Conservation (phyloP, 2,888 invertebrate genomes). For the Diaphora mendica region DNA sequence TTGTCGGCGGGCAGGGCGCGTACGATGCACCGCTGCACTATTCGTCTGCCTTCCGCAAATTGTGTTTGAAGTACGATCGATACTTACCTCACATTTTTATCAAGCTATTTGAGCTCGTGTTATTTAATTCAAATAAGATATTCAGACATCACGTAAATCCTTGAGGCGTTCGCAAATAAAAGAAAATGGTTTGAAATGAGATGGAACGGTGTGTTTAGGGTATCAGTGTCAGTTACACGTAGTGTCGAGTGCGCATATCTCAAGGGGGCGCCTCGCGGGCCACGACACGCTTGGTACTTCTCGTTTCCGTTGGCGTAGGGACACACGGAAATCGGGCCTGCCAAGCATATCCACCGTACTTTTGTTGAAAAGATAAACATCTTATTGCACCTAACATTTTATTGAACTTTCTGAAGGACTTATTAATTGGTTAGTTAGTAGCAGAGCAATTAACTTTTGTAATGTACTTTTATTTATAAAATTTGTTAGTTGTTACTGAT, state of each 20-base stretch:
- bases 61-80: slow-evolving; percentile 38
- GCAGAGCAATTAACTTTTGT: slow-evolving; percentile 9
- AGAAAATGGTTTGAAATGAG: slow-evolving; percentile 72
- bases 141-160: slow-evolving; percentile 30
- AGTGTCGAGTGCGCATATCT: slow-evolving; percentile 58
- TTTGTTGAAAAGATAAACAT: slow-evolving; percentile 4
- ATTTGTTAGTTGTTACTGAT: slow-evolving; percentile 17
- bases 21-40: slow-evolving; percentile 52
- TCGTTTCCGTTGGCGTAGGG: slow-evolving; percentile 66
- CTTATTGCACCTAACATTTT: slow-evolving; percentile 2
- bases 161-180: slow-evolving; percentile 48
- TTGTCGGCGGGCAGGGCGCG: slow-evolving; percentile 35
- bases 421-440: slow-evolving; percentile 3
- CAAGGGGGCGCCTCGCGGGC: slow-evolving; percentile 79
- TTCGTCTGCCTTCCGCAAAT: slow-evolving; percentile 56
- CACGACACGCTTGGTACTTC: slow-evolving; percentile 67
- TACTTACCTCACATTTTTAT: slow-evolving; percentile 21
- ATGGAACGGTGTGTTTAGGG: slow-evolving; percentile 62
- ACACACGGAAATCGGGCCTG: slow-evolving; percentile 54
- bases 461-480: slow-evolving; percentile 25
- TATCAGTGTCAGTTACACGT: slow-evolving; percentile 54
- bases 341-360: slow-evolving; percentile 40
- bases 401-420: neutral
- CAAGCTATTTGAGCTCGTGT: slow-evolving; percentile 10
- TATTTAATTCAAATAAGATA: slow-evolving; percentile 30